phyloP scores from a whole-genome alignment of 2,113 vertebrate species.

The Vanacampus margaritifer region DNA sequence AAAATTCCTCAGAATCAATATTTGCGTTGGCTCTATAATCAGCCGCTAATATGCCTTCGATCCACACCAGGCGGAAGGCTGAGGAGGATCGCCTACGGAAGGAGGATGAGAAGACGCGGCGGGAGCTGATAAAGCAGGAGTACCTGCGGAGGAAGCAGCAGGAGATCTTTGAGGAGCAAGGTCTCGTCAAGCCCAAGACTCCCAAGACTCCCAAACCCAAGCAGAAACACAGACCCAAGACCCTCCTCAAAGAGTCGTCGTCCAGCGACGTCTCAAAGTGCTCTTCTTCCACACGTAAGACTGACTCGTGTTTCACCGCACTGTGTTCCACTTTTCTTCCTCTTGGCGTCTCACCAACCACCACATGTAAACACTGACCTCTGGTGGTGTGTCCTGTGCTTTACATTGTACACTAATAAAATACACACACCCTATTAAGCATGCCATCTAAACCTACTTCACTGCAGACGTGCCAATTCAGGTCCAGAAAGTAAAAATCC shows the following conservation, averaged over 20 bases:
- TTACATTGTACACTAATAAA: background rate
- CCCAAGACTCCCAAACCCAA: constrained; percentile 81
- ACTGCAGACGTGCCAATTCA: no score
- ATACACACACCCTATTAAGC: background rate
- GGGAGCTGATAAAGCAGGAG: constrained; percentile 94
- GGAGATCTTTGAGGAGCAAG: constrained; percentile 89
- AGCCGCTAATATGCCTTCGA: background rate
- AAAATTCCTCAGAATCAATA: background rate
- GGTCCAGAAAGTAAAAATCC: no score
- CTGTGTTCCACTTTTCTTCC: background rate
- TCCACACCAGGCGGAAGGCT: constrained; percentile 80
- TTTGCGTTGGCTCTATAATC: background rate
- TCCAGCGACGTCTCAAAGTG: constrained; percentile 82
- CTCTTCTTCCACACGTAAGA: constrained; percentile 81
- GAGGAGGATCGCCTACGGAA: constrained; percentile 92
- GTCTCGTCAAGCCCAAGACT: constrained; percentile 79
- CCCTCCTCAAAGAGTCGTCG: constrained; percentile 84
- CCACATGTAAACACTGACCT: background rate
- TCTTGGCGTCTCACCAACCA: background rate
- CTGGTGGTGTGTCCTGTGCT: background rate
- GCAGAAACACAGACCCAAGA: constrained; percentile 84
- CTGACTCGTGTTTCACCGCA: background rate
- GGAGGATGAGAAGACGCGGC: constrained; percentile 90
- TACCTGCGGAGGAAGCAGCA: constrained; percentile 92
- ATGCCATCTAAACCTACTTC: background rate